These are phyloP conservation scores for Pseudocheirus occidentalis DNA, from an alignment of 2,797 vertebrate species.

Conservation along the genomic window DNA sequence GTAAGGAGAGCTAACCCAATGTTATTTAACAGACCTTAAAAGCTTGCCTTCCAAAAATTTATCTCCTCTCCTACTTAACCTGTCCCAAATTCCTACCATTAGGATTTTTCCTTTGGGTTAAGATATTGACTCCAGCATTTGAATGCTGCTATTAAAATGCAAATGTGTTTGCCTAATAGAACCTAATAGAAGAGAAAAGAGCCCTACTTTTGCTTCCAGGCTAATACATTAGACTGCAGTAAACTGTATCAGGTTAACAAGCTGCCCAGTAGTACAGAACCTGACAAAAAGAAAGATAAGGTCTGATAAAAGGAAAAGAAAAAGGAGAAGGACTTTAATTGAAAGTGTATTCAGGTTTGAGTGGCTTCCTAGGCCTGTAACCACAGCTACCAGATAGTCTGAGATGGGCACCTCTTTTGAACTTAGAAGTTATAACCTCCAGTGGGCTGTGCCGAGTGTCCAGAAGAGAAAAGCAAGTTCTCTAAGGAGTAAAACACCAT, in stretches of 20 bases:
- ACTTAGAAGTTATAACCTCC: neutral
- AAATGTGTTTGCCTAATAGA: neutral
- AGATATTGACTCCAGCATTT: neutral
- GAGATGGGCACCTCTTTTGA: neutral
- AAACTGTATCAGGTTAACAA: neutral
- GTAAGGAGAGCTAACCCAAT: neutral
- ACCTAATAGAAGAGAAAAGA: neutral
- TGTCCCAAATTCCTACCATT: neutral
- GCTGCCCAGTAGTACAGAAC: neutral
- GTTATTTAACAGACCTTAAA: neutral
- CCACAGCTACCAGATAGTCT: neutral
- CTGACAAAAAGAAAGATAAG: neutral
- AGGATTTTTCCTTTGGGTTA: slow-evolving; percentile 13
- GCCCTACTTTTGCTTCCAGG: neutral
- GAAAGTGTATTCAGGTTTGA: neutral
- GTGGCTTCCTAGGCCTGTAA: neutral
- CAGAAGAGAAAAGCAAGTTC: neutral
- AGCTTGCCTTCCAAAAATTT: neutral
- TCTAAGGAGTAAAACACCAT: neutral
- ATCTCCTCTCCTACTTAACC: neutral
- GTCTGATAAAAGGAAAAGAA: neutral
- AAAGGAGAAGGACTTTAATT: neutral
- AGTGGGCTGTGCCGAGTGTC: neutral
- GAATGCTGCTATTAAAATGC: neutral
- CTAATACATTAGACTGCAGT: neutral